Conservation (phyloP, 92 coral and sea anemone species). For the Porites cylindrica region DNA sequence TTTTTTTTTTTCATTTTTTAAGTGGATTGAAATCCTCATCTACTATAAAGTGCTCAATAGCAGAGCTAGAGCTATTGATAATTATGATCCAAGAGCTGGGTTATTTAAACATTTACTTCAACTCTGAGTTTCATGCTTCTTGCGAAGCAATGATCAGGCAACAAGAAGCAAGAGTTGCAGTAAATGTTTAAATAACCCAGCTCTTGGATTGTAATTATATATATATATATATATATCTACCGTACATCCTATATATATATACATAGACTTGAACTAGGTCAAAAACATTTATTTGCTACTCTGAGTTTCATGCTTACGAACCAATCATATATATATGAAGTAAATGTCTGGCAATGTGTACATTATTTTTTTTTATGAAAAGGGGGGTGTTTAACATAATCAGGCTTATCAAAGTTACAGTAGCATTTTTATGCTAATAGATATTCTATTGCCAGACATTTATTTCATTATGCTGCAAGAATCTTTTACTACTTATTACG, state of each 20-base stretch:
- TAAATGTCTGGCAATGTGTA: slow-evolving; percentile 1
- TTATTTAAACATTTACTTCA: too few relatives aligned
- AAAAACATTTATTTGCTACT: neutral
- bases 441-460: slow-evolving; percentile 1
- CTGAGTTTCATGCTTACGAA: slow-evolving; percentile 2
- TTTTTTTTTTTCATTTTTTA: too few relatives aligned
- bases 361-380: slow-evolving; percentile 4
- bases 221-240: neutral
- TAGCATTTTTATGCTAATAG: slow-evolving; percentile 4
- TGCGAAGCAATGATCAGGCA: too few relatives aligned
- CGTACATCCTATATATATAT: slow-evolving; percentile 8
- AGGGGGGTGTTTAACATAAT: too few relatives aligned
- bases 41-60: too few relatives aligned
- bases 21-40: too few relatives aligned
- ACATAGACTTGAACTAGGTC: slow-evolving; percentile 14
- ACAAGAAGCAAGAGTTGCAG: too few relatives aligned
- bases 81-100: too few relatives aligned
- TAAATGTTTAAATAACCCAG: too few relatives aligned
- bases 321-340: slow-evolving; percentile 3
- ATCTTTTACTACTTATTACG: slow-evolving; percentile 8
- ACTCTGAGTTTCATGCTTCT: too few relatives aligned
- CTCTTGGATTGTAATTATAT: neutral
- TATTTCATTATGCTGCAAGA: slow-evolving; percentile 13
- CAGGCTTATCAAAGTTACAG: neutral
- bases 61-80: too few relatives aligned